Evolutionary conservation across 2,888 invertebrate species (phyloP), one percentile per base, ranked within the genome.

Genomic region (Digitonthophagus gazella): DNA sequence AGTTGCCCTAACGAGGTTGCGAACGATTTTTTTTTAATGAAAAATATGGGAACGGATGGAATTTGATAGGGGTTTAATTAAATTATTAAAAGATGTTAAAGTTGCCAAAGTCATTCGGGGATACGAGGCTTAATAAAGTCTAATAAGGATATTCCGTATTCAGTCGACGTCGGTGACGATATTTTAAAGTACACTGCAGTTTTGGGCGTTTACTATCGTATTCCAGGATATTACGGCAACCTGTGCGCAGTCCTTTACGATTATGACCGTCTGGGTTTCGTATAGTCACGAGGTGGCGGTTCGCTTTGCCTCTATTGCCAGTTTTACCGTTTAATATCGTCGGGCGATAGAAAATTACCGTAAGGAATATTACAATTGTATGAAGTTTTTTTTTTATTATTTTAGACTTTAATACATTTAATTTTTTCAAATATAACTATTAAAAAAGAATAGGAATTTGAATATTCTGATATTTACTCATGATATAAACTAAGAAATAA

Each of bases 201-300:
- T 55, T 55, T 28, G 54, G 15, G 15, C 44, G 16, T 44, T 16
- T 65, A 28, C 14, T 11, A 11, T 22, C 15, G 64, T 54, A 14
- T 54, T 15, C 65, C 65, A 18, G 55, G 54, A 65, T 44, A 65
- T 65, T 65, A 65, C 16, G 16, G 56, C 65, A 65, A 65, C 65
- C 65, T 65, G 65, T 65, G 65, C 61, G 18, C 18, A 18, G 54
- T 18, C 65, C 14, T 65, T 65, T 65, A 65, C 44, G 65, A 65
- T 65, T 65, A 65, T 54, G 65, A 44, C 16, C 54, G 65, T 65
- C 65, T 65, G 65, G 55, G 19, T 61, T 18, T 19, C 18, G 61
- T n/a, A 20, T 19, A 61, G 61, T 61, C 61, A 61, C 20, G 19
- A 20, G 18, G 19, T 61, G 19, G 15, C 16, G 15, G 58, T 16